phyloP scores from a whole-genome alignment of 2,797 vertebrate genomes.

The Pangasius macronema region DNA sequence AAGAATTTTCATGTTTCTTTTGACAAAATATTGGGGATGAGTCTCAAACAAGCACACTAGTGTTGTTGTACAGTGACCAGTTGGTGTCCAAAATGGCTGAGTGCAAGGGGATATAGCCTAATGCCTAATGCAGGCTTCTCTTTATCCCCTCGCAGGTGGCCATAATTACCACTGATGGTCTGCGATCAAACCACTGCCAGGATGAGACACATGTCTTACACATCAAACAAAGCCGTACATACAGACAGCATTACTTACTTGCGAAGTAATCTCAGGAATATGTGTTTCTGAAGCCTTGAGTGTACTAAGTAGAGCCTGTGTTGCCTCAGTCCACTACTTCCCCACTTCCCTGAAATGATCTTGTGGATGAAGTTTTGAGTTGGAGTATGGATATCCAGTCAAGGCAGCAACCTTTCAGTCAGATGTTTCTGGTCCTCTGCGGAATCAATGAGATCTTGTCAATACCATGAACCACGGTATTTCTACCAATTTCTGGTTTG shows the following conservation, averaged over 20 bases:
- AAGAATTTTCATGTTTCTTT: neutral
- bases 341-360: neutral
- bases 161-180: slow-evolving; percentile 73
- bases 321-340: slow-evolving; percentile 9
- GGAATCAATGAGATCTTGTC: neutral
- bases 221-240: slow-evolving; percentile 53
- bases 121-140: slow-evolving; percentile 9
- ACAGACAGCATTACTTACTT: slow-evolving; percentile 23
- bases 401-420: neutral
- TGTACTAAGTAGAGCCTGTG: slow-evolving; percentile 17
- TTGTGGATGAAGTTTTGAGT: neutral
- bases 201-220: slow-evolving; percentile 59
- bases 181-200: slow-evolving; percentile 68
- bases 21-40: neutral
- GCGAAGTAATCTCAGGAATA: slow-evolving; percentile 15
- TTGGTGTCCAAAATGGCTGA: neutral
- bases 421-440: neutral
- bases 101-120: neutral
- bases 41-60: neutral
- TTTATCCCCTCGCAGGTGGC: slow-evolving; percentile 67
- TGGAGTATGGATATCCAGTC: neutral
- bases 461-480: neutral
- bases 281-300: slow-evolving; percentile 7
- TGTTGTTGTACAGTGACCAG: neutral
- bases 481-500: neutral